A percentile compares a stretch with the other conserved stretches of the same genome.
These are phyloP conservation scores for Pseudotriccus pelzelni DNA, from an alignment of 2,797 vertebrate species.

Conservation along the genomic window DNA sequence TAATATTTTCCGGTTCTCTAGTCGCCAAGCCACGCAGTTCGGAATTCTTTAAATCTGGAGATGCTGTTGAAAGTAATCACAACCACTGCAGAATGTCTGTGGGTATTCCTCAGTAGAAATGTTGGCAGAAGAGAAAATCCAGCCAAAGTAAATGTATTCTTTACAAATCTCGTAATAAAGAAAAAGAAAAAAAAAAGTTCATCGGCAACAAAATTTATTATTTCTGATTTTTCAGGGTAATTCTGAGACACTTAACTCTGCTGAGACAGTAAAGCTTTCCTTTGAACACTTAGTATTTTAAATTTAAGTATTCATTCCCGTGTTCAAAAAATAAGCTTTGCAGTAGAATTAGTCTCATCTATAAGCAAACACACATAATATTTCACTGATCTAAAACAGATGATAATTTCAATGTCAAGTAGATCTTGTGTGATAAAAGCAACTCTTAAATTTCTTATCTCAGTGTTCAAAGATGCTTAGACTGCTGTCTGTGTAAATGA, in stretches of 20 bases:
- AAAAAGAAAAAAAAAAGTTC: background rate
- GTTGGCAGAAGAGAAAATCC: background rate
- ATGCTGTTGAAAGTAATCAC: background rate
- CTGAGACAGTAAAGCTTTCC: background rate
- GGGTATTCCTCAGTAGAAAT: background rate
- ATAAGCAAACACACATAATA: background rate
- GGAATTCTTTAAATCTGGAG: background rate
- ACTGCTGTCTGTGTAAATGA: background rate
- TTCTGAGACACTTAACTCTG: background rate
- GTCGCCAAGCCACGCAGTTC: background rate
- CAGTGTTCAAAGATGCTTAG: background rate
- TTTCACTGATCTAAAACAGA: background rate
- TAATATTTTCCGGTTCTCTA: background rate
- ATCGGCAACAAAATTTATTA: background rate
- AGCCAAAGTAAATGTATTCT: background rate
- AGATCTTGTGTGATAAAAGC: background rate
- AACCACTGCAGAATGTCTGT: background rate
- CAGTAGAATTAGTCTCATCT: background rate
- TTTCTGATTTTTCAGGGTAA: background rate
- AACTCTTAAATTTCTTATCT: background rate
- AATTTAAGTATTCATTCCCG: background rate
- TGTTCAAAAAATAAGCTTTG: background rate
- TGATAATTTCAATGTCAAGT: background rate
- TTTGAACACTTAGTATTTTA: background rate
- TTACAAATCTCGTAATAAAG: background rate